Conservation (phyloP, 1,140 invertebrate species). For the Pectinophora gossypiella region DNA sequence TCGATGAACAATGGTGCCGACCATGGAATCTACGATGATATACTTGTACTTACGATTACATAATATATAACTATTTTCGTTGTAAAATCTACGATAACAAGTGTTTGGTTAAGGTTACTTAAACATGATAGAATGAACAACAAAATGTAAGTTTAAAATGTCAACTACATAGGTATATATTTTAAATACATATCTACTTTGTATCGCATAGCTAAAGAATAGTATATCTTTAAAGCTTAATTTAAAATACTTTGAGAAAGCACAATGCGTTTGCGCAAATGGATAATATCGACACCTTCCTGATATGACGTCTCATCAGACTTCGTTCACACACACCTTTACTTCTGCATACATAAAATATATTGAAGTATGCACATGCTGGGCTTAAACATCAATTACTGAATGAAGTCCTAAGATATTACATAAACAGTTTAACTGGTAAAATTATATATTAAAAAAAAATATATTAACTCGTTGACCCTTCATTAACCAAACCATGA, state of each 20-base stretch:
- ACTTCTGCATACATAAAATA: too few relatives aligned
- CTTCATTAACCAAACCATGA: too few relatives aligned
- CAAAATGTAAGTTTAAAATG: not conserved
- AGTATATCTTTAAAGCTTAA: slow-evolving; percentile 13
- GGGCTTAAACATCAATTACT: too few relatives aligned
- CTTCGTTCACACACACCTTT: slow-evolving; percentile 17
- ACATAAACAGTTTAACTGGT: too few relatives aligned
- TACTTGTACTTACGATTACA: slow-evolving; percentile 27
- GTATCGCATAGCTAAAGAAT: slow-evolving; percentile 27
- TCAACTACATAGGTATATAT: slow-evolving; percentile 19
- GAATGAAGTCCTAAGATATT: too few relatives aligned
- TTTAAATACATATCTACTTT: slow-evolving; percentile 26
- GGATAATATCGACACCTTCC: slow-evolving; percentile 8
- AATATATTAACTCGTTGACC: too few relatives aligned
- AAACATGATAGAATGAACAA: not conserved
- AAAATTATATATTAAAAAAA: too few relatives aligned
- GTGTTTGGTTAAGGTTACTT: slow-evolving; percentile 13
- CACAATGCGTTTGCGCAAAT: slow-evolving; percentile 21
- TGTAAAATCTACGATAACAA: slow-evolving; percentile 59
- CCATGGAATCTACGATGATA: not conserved
- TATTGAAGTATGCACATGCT: too few relatives aligned
- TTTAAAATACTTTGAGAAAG: slow-evolving; percentile 19
- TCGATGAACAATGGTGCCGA: not conserved
- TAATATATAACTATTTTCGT: slow-evolving; percentile 54
- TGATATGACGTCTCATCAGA: slow-evolving; percentile 32